Evolutionary conservation across 2,888 invertebrate species (phyloP), one percentile per base, ranked within the genome.

Genomic region (Thera obeliscata): DNA sequence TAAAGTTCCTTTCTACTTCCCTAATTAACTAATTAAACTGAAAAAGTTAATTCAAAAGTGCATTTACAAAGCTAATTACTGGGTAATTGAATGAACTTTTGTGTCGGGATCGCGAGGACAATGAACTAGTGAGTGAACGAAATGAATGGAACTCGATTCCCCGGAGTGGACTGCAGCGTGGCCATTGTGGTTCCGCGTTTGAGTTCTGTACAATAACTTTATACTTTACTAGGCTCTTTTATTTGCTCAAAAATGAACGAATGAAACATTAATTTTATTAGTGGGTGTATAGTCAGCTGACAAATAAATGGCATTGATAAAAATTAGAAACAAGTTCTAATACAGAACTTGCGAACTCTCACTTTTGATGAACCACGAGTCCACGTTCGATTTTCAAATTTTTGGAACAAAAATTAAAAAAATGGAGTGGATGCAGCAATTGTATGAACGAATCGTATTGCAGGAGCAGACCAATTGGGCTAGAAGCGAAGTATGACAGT

Each of bases 41-140:
- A 6, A 52, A 62, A 52, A 56, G 50, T 22, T 52, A 52, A 66
- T 60, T 60, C 35, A 61, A 61, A 70, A 64, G 56, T 61, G 48
- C 61, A 70, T 64, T 57, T 61, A 56, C 69, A 58, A 55, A 68
- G 66, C 61, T 66, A 64, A 64, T 64, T 64, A 64, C 36, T 22
- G 54, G 33, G 48, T 66, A 69, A 61, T 66, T 61, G 63, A 63
- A 43, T 61, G 63, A 63, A 66, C 66, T 66, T 61, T 65, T 65
- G 59, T 61, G 54, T 61, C 46, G 49, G 46, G 64, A 60, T 60
- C 56, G 69, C n/a, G 49, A 61, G 38, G 48, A 52, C 62, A 63
- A 69, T 64, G 63, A 66, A 56, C 55, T 61, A 69, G 35, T 56
- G 59, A 67, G 41, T 69, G 66, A 66, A 66, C 64, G 61, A 66